Conservation (phyloP, 2,113 vertebrate species). For the Poecilia latipinna region DNA sequence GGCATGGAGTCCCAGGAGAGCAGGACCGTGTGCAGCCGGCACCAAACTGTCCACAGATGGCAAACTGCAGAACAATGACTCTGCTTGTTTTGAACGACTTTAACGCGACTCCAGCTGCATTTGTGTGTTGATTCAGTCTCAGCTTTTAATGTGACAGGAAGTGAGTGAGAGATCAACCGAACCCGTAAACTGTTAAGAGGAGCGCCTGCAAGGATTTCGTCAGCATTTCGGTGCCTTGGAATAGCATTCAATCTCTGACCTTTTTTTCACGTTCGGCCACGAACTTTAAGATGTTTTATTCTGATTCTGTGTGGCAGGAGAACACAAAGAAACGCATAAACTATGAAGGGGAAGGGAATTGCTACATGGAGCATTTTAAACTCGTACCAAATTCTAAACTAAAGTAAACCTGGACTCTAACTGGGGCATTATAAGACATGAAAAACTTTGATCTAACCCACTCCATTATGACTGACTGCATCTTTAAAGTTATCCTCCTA, state of each 20-base stretch:
- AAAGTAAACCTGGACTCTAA: no score
- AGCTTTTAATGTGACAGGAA: slow-evolving; percentile 16
- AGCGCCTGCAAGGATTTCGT: not conserved
- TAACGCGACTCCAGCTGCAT: slow-evolving; percentile 14
- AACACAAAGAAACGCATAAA: not conserved
- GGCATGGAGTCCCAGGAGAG: slow-evolving; percentile 45
- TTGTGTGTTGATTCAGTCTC: slow-evolving; percentile 37
- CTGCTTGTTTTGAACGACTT: slow-evolving; percentile 50
- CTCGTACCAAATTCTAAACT: no score
- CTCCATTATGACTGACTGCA: no score
- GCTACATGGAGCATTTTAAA: no score
- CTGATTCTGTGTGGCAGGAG: not conserved
- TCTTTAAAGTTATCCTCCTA: not conserved
- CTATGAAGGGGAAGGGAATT: no score
- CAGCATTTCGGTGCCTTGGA: not conserved
- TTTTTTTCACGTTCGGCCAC: not conserved
- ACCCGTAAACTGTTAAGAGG: not conserved
- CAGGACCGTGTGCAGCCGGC: slow-evolving; percentile 44
- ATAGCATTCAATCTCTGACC: not conserved
- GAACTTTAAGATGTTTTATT: not conserved
- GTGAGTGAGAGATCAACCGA: slow-evolving; percentile 15
- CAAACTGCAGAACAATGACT: slow-evolving; percentile 49
- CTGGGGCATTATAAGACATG: no score
- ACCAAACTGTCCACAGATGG: slow-evolving; percentile 63
- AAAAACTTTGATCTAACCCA: no score